Evolutionary conservation across 2,888 invertebrate genomes (phyloP).

Genomic region (Trissonchulus latispiculum): DNA sequence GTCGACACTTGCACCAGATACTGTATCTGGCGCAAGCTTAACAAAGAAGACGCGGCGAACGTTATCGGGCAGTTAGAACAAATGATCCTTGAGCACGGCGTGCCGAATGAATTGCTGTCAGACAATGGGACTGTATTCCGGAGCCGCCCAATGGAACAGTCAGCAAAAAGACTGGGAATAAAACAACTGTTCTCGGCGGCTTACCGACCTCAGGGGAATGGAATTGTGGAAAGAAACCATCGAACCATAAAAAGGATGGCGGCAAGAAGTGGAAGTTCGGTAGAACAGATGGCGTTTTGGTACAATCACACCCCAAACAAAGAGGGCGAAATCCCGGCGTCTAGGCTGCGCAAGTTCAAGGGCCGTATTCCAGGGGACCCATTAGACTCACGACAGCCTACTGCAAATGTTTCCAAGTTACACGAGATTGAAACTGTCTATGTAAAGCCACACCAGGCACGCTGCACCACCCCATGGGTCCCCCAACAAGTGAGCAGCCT

Average conservation of each 20-base stretch:
- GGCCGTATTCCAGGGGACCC: no score
- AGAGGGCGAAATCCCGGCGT: no score
- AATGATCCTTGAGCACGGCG: conserved; percentile 10
- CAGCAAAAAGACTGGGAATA: background rate
- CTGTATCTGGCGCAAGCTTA: background rate
- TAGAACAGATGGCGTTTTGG: no score
- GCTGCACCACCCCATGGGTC: no score
- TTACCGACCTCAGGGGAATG: background rate
- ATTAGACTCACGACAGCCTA: no score
- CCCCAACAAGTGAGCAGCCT: no score
- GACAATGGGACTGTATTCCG: conserved; percentile 4
- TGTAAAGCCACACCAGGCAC: no score
- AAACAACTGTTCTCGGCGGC: background rate
- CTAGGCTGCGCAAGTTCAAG: no score
- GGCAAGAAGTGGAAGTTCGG: no score
- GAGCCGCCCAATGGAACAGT: background rate
- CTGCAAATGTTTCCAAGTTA: no score
- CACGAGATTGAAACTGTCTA: no score
- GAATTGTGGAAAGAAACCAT: background rate
- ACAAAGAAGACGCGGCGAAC: background rate
- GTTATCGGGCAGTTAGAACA: background rate
- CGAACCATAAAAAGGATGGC: conserved; percentile 16
- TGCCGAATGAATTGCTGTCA: background rate
- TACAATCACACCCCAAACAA: no score
- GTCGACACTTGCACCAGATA: background rate